These are phyloP conservation scores for Butastur rufipennis DNA, from an alignment of 2,113 vertebrate species.

Conservation along the genomic window DNA sequence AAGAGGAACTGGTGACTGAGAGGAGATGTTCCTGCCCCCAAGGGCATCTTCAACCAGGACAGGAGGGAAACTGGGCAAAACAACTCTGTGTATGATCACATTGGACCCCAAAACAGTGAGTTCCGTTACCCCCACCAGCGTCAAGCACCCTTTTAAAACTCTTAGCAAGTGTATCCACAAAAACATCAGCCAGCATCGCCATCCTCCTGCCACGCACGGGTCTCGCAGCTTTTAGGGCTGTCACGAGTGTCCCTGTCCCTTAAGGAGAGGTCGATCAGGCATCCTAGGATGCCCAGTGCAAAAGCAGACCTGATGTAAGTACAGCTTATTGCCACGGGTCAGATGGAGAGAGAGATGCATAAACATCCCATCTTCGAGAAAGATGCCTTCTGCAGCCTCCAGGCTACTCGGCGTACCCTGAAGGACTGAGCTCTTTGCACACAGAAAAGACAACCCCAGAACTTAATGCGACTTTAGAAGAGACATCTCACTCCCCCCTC, in stretches of 20 bases:
- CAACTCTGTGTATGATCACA: background rate
- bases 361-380: background rate
- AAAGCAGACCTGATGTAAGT: background rate
- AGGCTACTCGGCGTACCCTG: background rate
- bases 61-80: background rate
- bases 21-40: background rate
- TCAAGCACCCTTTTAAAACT: background rate
- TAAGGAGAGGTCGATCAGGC: background rate
- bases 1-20: background rate
- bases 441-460: background rate
- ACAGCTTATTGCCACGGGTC: background rate
- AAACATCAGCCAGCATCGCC: background rate
- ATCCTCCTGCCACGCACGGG: fast-evolving
- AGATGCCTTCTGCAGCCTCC: background rate
- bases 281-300: background rate
- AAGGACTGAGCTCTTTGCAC: background rate
- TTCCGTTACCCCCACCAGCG: background rate
- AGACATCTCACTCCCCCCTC: background rate
- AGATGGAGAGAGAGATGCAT: background rate
- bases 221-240: background rate
- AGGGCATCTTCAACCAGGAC: background rate
- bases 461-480: background rate
- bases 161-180: background rate
- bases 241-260: background rate
- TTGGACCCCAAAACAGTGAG: background rate